Evolutionary conservation across 2,888 invertebrate species (phyloP).

Genomic region (Gnatocerus cornutus): DNA sequence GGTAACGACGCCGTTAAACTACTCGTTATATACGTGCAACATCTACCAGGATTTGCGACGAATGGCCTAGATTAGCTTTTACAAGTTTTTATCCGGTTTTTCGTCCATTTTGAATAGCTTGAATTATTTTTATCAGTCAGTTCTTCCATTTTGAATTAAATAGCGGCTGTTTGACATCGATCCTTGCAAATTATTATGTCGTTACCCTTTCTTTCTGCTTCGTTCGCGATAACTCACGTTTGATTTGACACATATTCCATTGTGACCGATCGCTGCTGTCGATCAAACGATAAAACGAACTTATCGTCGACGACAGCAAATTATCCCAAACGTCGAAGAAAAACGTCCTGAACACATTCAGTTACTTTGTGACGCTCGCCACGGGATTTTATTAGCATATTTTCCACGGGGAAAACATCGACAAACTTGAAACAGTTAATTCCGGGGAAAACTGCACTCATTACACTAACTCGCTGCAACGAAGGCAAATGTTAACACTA

Average conservation of each 20-base stretch:
- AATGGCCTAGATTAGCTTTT: slow-evolving; percentile 59
- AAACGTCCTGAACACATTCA: slow-evolving; percentile 14
- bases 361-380: background rate
- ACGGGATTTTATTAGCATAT: slow-evolving; percentile 20
- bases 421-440: slow-evolving; percentile 6
- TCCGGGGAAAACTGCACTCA: background rate
- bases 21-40: slow-evolving; percentile 63
- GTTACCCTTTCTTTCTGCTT: slow-evolving; percentile 26
- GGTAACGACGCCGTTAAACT: slow-evolving; percentile 62
- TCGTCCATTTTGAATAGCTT: slow-evolving; percentile 28
- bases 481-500: background rate
- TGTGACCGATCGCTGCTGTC: slow-evolving; percentile 36
- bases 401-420: slow-evolving; percentile 1
- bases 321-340: slow-evolving; percentile 33
- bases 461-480: background rate
- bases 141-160: slow-evolving; percentile 31
- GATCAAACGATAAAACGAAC: slow-evolving; percentile 33
- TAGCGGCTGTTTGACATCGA: slow-evolving; percentile 8
- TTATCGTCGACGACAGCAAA: slow-evolving; percentile 28
- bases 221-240: slow-evolving; percentile 36
- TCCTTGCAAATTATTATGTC: slow-evolving; percentile 28
- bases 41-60: slow-evolving; percentile 59
- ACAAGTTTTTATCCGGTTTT: slow-evolving; percentile 54
- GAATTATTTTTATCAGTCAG: slow-evolving; percentile 50
- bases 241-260: slow-evolving; percentile 37